phyloP scores from a whole-genome alignment of 2,113 vertebrate genomes.

The Nycticebus coucang region DNA sequence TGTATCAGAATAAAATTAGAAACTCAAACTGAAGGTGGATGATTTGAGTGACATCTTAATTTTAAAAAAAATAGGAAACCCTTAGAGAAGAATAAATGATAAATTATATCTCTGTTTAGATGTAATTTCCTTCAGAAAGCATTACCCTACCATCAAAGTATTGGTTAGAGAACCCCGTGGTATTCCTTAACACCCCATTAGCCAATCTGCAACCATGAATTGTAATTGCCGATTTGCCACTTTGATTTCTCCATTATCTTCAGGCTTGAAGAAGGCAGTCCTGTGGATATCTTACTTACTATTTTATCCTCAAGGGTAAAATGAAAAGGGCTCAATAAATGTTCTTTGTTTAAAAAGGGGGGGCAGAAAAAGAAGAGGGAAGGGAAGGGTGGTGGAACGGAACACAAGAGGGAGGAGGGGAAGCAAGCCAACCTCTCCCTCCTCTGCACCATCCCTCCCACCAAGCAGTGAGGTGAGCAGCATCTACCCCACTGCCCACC shows the following conservation, averaged over 20 bases:
- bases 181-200: not conserved
- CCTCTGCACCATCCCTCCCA: not conserved
- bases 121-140: not conserved
- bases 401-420: rapidly evolving
- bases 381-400: not conserved
- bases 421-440: not conserved
- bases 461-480: not conserved
- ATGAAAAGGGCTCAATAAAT: not conserved
- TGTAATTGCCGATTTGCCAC: not conserved
- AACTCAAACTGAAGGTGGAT: not conserved
- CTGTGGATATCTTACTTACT: not conserved
- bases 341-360: not conserved
- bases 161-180: not conserved
- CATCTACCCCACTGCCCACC: not conserved
- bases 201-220: not conserved
- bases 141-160: not conserved
- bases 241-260: not conserved
- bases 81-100: not conserved
- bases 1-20: not conserved
- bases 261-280: not conserved
- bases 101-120: not conserved
- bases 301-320: not conserved
- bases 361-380: not conserved
- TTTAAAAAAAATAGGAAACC: not conserved
- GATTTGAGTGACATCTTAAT: not conserved